Base-by-base conservation (phyloP, 2,888 invertebrate species). In the Nomada ruficornis region DNA sequence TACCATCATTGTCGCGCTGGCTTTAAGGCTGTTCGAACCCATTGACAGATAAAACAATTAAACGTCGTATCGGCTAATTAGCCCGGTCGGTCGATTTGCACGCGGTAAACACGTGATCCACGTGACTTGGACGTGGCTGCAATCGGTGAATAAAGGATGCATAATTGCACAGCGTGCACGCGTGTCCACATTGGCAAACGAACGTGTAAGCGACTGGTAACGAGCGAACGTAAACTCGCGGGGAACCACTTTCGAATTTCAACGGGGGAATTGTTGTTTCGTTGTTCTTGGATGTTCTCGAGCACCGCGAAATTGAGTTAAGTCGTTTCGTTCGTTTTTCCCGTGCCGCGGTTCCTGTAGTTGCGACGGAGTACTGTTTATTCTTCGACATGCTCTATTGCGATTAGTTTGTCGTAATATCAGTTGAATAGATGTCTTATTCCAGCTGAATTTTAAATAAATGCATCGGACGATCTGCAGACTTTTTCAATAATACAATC, bases 41-140 rank as follows among this genome's bases (percentile, higher is more conserved):
- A 70, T 75, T 75, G 65, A 57, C 79, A 75, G 75, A 62, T 76
- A 76, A 82, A 83, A 83, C 83, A 82, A 83, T 82, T 82, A 79
- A 79, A 82, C 72, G 59, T 63, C 57, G 82, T 82, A 82, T 83
- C 82, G 69, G 69, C 76, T 83, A 82, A 83, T 83, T 82, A 83
- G 68, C 65, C 55, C 11, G 47, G 26, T 26, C 15, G 52, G 15
- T 54, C 60, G 75, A 71, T 83, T 67, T 83, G 78, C 78, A 20
- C 75, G 62, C 42, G 72, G 82, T 73, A 83, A 83, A 83, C 82
- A 83, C 79, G 82, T 83, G 83, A 79, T 44, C 79, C 79, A 83
- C 82, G 83, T 83, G 83, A 82, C 82, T 64, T 69, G 64, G 2
- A 26, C 23, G 57, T 18, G 54, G n/a, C 47, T 47, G 15, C 47